These are phyloP conservation scores for Rhopilema esculentum DNA, from an alignment of 30 jellyfish, hydroid and myxozoan genomes.

Conservation along the genomic window DNA sequence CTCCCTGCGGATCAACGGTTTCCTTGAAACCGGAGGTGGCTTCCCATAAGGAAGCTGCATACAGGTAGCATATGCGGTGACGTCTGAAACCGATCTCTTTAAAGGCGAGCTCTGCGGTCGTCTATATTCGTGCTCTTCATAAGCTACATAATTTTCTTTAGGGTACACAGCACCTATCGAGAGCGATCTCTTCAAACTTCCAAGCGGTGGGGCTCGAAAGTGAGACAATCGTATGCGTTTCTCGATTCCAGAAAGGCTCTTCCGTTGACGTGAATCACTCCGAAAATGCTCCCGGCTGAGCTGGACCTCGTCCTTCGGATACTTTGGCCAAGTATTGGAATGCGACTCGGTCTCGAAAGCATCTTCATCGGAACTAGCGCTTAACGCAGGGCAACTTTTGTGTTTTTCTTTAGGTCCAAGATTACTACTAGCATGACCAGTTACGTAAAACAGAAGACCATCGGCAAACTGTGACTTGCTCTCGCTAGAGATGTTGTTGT, in stretches of 20 bases:
- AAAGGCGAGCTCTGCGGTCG: slow-evolving; percentile 10
- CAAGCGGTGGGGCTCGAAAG: slow-evolving; percentile 55
- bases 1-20: slow-evolving; percentile 55
- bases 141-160: slow-evolving; percentile 62
- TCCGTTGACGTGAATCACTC: slow-evolving; percentile 10
- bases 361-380: slow-evolving; percentile 24
- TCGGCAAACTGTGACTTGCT: slow-evolving; percentile 20
- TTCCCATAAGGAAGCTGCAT: neutral
- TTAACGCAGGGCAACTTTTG: slow-evolving; percentile 39
- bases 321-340: slow-evolving; percentile 43
- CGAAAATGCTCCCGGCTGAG: neutral
- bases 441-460: slow-evolving; percentile 51
- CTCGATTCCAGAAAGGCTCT: slow-evolving; percentile 64
- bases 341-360: neutral
- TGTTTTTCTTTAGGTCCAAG: slow-evolving; percentile 25
- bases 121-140: slow-evolving; percentile 15
- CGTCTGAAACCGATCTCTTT: slow-evolving; percentile 60
- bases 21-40: slow-evolving; percentile 13
- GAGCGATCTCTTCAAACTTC: slow-evolving; percentile 28
- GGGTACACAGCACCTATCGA: slow-evolving; percentile 66
- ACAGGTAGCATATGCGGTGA: slow-evolving; percentile 22
- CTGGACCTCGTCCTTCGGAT: slow-evolving; percentile 24
- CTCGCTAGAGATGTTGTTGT: slow-evolving; percentile 6
- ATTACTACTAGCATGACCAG: slow-evolving; percentile 43
- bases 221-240: slow-evolving; percentile 62